Evolutionary conservation across 2,888 invertebrate species (phyloP).

Genomic region (Macrosoma leucophasiata): DNA sequence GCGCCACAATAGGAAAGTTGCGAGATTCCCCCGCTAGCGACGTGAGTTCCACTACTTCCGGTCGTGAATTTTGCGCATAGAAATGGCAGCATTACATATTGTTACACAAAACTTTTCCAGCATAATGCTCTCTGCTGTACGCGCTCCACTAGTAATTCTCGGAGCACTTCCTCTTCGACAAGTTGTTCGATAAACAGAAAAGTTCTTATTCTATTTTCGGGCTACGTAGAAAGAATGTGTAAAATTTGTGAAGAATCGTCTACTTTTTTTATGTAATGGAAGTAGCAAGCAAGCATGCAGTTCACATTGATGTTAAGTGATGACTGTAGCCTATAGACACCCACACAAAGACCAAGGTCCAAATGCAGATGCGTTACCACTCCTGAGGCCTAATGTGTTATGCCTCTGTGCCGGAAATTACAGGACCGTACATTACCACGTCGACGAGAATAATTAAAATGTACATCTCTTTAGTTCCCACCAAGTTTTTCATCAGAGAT

Average conservation of each 20-base stretch:
- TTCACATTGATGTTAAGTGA: background rate
- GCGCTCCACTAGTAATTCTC: constrained; percentile 55
- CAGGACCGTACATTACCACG: too few species aligned
- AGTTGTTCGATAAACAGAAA: constrained; percentile 51
- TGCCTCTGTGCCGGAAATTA: too few species aligned
- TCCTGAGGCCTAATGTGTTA: background rate
- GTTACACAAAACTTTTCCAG: constrained; percentile 67
- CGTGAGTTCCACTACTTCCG: constrained; percentile 52
- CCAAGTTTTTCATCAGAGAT: too few species aligned
- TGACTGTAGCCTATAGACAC: background rate
- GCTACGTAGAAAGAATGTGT: constrained; percentile 13
- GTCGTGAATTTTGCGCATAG: constrained; percentile 62
- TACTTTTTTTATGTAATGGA: background rate
- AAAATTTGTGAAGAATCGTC: background rate
- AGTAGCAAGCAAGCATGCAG: background rate
- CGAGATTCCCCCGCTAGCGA: constrained; percentile 41
- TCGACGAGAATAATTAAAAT: too few species aligned
- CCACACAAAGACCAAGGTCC: background rate
- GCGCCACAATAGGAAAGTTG: constrained; percentile 66
- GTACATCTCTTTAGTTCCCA: too few species aligned
- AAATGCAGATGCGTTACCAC: background rate
- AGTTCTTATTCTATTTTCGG: constrained; percentile 31
- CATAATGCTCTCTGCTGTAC: constrained; percentile 56
- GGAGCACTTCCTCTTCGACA: constrained; percentile 47
- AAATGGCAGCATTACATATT: constrained; percentile 73